Conservation (phyloP, 2,888 invertebrate genomes). For the Abrostola tripartita region DNA sequence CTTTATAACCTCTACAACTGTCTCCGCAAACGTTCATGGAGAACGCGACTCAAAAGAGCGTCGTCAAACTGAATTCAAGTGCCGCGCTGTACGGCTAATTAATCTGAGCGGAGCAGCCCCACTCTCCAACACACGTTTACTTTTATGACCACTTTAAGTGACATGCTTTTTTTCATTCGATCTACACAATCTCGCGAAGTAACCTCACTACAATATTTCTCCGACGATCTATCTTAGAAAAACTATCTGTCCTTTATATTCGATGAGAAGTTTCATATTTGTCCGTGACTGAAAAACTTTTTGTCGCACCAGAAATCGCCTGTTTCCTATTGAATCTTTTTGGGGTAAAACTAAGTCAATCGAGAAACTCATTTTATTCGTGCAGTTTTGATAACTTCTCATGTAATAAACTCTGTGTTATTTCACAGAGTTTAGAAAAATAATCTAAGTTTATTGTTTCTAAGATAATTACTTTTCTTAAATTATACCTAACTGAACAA, state of each 20-base stretch:
- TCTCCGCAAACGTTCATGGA: conserved; percentile 64
- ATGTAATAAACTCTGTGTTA: conserved; percentile 20
- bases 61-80: conserved; percentile 75
- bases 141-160: conserved; percentile 32
- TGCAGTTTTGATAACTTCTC: conserved; percentile 39
- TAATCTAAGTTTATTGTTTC: conserved; percentile 12
- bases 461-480: conserved; percentile 14
- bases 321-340: conserved; percentile 52
- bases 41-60: conserved; percentile 64
- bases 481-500: conserved; percentile 8
- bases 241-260: conserved; percentile 62
- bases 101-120: conserved; percentile 63
- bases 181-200: conserved; percentile 53
- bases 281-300: conserved; percentile 59
- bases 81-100: conserved; percentile 71
- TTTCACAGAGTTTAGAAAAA: conserved; percentile 21
- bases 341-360: conserved; percentile 52
- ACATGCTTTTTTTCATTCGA: conserved; percentile 59
- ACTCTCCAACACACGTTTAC: conserved; percentile 23
- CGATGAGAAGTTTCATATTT: conserved; percentile 62
- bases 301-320: conserved; percentile 53
- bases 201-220: conserved; percentile 57
- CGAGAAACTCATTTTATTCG: conserved; percentile 40
- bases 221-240: conserved; percentile 37
- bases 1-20: conserved; percentile 73